Evolutionary conservation across 2,888 invertebrate genomes (phyloP).

Genomic region (Eupithecia centaureata): DNA sequence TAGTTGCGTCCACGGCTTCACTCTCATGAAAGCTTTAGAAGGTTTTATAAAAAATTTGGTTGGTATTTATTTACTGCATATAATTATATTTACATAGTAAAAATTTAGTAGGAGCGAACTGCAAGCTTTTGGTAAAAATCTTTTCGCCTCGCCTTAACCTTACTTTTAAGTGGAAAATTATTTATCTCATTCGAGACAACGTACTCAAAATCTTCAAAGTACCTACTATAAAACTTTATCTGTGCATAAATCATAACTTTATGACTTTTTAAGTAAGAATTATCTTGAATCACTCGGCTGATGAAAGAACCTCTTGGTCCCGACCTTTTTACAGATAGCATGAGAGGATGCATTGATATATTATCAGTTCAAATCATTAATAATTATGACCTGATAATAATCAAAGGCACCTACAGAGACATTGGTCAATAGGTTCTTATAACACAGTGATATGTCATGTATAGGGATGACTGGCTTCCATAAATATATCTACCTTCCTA

Average conservation of each 20-base stretch:
- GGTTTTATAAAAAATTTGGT: no score
- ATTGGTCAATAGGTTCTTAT: neutral
- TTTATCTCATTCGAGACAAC: slow-evolving; percentile 7
- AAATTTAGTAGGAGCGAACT: neutral
- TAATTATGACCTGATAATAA: slow-evolving; percentile 24
- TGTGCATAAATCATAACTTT: slow-evolving; percentile 74
- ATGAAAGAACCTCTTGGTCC: slow-evolving; percentile 58
- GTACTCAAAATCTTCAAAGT: slow-evolving; percentile 41
- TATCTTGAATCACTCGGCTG: slow-evolving; percentile 62
- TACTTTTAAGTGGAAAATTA: neutral
- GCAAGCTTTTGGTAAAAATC: neutral
- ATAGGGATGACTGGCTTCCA: neutral
- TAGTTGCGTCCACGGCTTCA: no score
- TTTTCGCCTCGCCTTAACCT: neutral
- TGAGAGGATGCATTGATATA: slow-evolving; percentile 35
- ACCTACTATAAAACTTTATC: slow-evolving; percentile 60
- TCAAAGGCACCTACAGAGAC: slow-evolving; percentile 16
- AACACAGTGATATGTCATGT: neutral
- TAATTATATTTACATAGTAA: no score
- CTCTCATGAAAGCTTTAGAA: no score
- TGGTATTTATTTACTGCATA: neutral
- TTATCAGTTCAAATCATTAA: slow-evolving; percentile 27
- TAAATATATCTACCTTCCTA: neutral
- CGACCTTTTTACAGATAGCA: slow-evolving; percentile 64
- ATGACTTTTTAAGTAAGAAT: slow-evolving; percentile 72